A percentile compares a stretch with the other conserved stretches of the same genome.
Conservation (phyloP, 2,888 invertebrate species). For the Drosophila nigritarsus region DNA sequence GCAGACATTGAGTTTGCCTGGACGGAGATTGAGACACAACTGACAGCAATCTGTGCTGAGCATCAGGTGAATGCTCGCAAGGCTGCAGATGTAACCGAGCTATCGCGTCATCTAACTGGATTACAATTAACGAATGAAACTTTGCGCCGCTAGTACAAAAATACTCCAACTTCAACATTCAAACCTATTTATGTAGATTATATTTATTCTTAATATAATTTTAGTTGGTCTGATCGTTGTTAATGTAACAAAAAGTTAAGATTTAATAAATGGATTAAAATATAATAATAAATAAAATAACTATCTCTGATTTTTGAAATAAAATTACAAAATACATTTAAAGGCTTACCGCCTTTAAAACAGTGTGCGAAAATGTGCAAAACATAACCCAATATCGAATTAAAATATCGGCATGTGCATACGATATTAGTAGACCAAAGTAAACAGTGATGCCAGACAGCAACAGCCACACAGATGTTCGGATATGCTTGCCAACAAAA, state of each 20-base stretch:
- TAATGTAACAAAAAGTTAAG: constrained; percentile 27
- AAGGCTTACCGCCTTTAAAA: background rate
- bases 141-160: constrained; percentile 54
- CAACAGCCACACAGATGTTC: background rate
- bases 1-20: constrained; percentile 91
- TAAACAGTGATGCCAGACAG: constrained; percentile 9
- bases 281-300: background rate
- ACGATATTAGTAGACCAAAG: background rate
- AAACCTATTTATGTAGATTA: constrained; percentile 3
- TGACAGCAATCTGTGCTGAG: constrained; percentile 83
- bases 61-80: constrained; percentile 40
- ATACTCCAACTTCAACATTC: constrained; percentile 8
- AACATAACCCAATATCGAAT: background rate
- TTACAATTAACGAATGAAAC: constrained; percentile 47
- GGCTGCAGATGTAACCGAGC: constrained; percentile 51
- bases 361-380: background rate
- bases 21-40: constrained; percentile 88
- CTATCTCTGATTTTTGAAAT: background rate
- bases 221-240: constrained; percentile 24
- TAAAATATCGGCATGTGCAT: background rate
- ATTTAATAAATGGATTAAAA: constrained; percentile 41
- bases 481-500: background rate
- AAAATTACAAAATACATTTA: background rate
- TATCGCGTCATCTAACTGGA: constrained; percentile 67
- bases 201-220: constrained; percentile 38